A percentile compares a stretch with the other conserved stretches of the same genome.
These are phyloP conservation scores for Chionomys nivalis DNA, from an alignment of 2,113 vertebrate genomes.

Conservation along the genomic window DNA sequence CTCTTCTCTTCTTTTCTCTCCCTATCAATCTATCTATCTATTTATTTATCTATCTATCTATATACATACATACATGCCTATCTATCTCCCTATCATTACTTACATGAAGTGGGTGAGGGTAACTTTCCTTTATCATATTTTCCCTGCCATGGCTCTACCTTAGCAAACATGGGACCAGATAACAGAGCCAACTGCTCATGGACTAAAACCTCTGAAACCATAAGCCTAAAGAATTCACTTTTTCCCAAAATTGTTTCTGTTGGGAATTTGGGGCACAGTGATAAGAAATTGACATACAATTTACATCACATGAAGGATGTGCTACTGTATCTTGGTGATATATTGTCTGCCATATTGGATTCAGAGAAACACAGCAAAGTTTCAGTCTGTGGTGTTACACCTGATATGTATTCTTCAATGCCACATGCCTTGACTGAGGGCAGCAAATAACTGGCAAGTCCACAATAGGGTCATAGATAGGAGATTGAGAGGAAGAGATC, in stretches of 20 bases:
- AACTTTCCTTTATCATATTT: not conserved
- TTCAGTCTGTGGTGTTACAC: not conserved
- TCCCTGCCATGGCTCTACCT: not conserved
- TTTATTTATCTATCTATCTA: not conserved
- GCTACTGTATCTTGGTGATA: not conserved
- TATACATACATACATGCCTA: fast-evolving
- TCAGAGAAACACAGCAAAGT: not conserved
- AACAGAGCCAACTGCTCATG: not conserved
- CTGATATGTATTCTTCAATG: not conserved
- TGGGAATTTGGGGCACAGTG: not conserved
- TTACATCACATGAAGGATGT: not conserved
- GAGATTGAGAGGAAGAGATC: not conserved
- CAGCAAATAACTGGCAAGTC: fast-evolving
- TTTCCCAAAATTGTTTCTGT: not conserved
- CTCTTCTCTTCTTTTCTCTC: not conserved
- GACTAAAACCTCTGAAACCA: not conserved
- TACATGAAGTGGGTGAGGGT: not conserved
- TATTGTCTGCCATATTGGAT: not conserved
- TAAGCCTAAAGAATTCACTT: not conserved
- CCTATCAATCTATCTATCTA: not conserved
- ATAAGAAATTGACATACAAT: not conserved
- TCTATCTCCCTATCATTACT: not conserved
- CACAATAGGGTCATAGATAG: not conserved
- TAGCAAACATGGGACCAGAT: not conserved
- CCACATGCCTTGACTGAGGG: not conserved